phyloP scores from a whole-genome alignment of 2,113 vertebrate genomes.

The Puma concolor region DNA sequence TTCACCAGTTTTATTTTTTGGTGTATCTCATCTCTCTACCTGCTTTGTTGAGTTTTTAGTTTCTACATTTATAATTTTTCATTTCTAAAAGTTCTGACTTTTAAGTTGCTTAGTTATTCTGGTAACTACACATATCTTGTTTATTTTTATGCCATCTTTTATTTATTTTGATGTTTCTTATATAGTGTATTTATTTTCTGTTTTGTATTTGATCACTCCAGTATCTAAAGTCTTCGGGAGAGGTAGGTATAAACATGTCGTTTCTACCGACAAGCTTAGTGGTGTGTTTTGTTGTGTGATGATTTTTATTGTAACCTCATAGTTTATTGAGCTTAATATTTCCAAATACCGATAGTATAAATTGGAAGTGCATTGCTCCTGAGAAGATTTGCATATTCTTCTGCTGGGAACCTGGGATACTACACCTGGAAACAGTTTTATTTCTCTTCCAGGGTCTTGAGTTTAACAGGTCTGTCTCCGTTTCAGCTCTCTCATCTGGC shows the following conservation, averaged over 20 bases:
- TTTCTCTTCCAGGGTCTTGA: neutral
- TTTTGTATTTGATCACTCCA: neutral
- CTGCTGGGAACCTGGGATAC: neutral
- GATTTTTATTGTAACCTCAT: conserved; percentile 2
- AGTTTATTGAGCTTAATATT: neutral
- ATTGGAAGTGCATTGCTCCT: neutral
- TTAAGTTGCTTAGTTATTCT: neutral
- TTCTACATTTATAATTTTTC: neutral
- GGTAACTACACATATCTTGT: neutral
- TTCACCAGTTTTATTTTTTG: neutral
- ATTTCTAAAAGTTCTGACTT: neutral
- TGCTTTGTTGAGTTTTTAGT: conserved; percentile 22
- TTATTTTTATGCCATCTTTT: neutral
- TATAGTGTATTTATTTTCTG: neutral
- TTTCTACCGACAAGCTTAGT: neutral
- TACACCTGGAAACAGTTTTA: neutral
- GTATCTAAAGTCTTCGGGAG: neutral
- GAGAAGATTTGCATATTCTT: neutral
- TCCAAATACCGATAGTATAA: neutral
- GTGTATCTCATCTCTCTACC: neutral
- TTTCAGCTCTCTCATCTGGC: neutral
- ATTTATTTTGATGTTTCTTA: neutral
- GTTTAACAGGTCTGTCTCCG: neutral
- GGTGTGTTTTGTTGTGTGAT: neutral
- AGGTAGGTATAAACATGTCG: neutral